Evolutionary conservation across 2,888 invertebrate species (phyloP).

Genomic region (Isoperla grammatica): DNA sequence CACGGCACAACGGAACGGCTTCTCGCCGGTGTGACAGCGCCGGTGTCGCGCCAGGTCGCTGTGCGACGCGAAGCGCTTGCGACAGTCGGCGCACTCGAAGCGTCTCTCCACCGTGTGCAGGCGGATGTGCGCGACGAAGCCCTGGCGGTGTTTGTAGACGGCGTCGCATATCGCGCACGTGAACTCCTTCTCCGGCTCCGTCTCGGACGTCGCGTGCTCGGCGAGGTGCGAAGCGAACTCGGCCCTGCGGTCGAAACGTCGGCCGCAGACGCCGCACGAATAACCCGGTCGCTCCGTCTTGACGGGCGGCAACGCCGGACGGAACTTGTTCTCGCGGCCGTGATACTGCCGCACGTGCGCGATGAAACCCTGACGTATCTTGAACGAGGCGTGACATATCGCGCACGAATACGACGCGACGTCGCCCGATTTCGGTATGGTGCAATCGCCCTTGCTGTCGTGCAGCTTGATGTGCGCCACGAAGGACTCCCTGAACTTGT

Average conservation of each 20-base stretch:
- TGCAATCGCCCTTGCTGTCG: no score
- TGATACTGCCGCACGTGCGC: not conserved
- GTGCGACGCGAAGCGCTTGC: not conserved
- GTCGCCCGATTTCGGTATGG: no score
- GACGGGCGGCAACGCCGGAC: not conserved
- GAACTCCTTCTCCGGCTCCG: not conserved
- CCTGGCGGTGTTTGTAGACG: not conserved
- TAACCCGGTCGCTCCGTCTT: not conserved
- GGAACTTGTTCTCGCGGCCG: not conserved
- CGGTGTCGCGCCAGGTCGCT: not conserved
- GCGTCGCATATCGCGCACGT: conserved; percentile 6
- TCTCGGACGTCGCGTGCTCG: not conserved
- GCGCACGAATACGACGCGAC: not conserved
- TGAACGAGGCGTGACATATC: not conserved
- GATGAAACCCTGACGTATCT: not conserved
- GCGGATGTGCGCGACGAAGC: not conserved
- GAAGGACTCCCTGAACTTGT: no score
- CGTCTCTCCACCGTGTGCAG: not conserved
- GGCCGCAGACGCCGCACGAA: not conserved
- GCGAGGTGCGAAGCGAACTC: not conserved
- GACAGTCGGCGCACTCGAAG: not conserved
- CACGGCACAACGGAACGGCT: not conserved
- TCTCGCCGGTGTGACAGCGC: conserved; percentile 1
- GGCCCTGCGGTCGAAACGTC: not conserved
- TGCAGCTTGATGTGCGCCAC: no score